These are phyloP conservation scores for Zenarchopterus dispar DNA, from an alignment of 2,797 vertebrate species.

Conservation along the genomic window DNA sequence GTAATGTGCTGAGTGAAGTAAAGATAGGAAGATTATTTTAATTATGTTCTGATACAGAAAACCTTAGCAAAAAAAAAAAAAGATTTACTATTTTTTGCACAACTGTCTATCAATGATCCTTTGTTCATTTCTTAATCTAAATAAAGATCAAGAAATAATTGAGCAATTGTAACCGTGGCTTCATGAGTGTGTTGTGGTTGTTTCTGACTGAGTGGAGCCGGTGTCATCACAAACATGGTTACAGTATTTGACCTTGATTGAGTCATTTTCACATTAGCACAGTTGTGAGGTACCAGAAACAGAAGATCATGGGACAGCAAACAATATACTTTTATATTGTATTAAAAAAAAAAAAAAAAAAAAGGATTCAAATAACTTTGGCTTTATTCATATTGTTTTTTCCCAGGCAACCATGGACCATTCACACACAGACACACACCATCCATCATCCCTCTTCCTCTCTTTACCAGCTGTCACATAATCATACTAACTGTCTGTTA, in stretches of 20 bases:
- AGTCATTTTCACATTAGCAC: constrained; percentile 7
- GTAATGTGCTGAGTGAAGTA: too few species aligned
- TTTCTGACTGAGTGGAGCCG: background rate
- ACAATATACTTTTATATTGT: background rate
- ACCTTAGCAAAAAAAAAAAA: too few species aligned
- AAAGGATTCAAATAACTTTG: constrained; percentile 16
- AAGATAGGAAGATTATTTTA: too few species aligned
- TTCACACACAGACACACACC: constrained; percentile 36
- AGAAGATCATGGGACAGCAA: background rate
- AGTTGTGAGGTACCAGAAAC: constrained; percentile 8
- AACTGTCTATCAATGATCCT: too few species aligned
- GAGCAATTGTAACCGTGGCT: background rate
- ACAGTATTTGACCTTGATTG: constrained; percentile 5
- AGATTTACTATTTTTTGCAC: too few species aligned
- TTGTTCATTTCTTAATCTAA: constrained; percentile 9
- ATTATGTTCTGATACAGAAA: too few species aligned
- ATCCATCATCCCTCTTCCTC: constrained; percentile 37
- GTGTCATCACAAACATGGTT: constrained; percentile 7
- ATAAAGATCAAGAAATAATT: background rate
- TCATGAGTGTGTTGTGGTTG: background rate
- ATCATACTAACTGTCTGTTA: constrained; percentile 21
- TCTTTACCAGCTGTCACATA: constrained; percentile 32
- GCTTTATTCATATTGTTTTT: constrained; percentile 59
- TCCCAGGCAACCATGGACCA: constrained; percentile 47
- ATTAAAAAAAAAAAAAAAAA: constrained; percentile 2